Evolutionary conservation across 2,888 invertebrate genomes (phyloP).

Genomic region (Xestia xanthographa): DNA sequence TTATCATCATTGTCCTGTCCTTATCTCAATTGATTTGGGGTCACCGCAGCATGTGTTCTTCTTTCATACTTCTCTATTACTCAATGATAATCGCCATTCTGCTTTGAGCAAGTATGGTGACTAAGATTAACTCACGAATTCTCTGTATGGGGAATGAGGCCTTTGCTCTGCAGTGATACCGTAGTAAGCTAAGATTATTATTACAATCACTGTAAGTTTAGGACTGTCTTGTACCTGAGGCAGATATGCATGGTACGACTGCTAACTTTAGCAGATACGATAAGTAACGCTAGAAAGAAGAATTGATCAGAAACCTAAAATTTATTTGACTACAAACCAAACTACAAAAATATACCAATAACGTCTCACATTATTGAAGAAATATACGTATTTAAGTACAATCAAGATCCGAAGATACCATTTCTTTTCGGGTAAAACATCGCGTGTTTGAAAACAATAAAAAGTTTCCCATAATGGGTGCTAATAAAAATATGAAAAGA

Average conservation of each 20-base stretch:
- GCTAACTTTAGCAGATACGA: background rate
- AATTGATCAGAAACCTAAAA: background rate
- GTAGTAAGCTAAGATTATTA: background rate
- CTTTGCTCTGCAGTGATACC: background rate
- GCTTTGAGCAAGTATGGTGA: background rate
- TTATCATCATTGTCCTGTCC: too few species aligned
- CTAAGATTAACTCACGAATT: background rate
- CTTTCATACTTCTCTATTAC: too few species aligned
- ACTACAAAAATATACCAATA: slow-evolving; percentile 20
- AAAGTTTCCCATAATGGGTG: slow-evolving; percentile 43
- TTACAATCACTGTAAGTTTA: background rate
- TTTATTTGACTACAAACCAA: too few species aligned
- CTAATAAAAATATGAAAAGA: slow-evolving; percentile 56
- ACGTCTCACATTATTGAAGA: background rate
- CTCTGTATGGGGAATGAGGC: background rate
- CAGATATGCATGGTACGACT: background rate
- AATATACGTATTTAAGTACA: slow-evolving; percentile 11
- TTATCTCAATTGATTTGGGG: too few species aligned
- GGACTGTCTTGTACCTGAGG: background rate
- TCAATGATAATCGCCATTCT: background rate
- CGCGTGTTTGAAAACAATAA: slow-evolving; percentile 51
- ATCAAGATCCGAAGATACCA: slow-evolving; percentile 29
- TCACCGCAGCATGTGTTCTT: too few species aligned
- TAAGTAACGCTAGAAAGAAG: background rate
- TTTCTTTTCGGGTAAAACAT: slow-evolving; percentile 42